Evolutionary conservation across 2,113 vertebrate genomes (phyloP).

Genomic region (Chaetodon auriga): DNA sequence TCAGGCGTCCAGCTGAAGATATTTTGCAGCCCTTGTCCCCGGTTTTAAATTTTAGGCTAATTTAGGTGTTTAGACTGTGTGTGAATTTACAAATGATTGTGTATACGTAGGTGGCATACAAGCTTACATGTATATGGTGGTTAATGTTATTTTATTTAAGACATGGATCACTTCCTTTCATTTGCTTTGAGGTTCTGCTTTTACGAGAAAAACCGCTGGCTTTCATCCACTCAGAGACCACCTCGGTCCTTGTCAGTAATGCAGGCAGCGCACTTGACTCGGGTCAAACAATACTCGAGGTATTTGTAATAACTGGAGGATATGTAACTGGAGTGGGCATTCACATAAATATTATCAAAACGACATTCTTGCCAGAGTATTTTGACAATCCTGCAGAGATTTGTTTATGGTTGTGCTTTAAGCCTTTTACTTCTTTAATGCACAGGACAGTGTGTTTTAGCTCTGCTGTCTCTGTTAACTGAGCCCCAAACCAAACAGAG

Average conservation of each 20-base stretch:
- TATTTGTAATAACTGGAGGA: not conserved
- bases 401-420: not conserved
- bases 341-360: slow-evolving; percentile 1
- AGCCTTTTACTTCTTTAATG: not conserved
- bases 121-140: not conserved
- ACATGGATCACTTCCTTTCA: not conserved
- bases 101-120: not conserved
- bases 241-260: not conserved
- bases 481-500: not conserved
- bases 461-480: not conserved
- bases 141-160: not conserved
- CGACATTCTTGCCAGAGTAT: not conserved
- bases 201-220: not conserved
- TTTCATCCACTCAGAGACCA: not conserved
- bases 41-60: not conserved
- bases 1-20: not conserved
- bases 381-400: not conserved
- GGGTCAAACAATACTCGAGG: not conserved
- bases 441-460: not conserved
- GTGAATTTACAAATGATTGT: not conserved
- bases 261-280: not conserved
- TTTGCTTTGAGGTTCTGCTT: not conserved
- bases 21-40: not conserved
- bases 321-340: not conserved
- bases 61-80: no score